Evolutionary conservation across 1,140 invertebrate species (phyloP), one percentile per base, ranked within the genome.

Genomic region (Zaprionus inermis): DNA sequence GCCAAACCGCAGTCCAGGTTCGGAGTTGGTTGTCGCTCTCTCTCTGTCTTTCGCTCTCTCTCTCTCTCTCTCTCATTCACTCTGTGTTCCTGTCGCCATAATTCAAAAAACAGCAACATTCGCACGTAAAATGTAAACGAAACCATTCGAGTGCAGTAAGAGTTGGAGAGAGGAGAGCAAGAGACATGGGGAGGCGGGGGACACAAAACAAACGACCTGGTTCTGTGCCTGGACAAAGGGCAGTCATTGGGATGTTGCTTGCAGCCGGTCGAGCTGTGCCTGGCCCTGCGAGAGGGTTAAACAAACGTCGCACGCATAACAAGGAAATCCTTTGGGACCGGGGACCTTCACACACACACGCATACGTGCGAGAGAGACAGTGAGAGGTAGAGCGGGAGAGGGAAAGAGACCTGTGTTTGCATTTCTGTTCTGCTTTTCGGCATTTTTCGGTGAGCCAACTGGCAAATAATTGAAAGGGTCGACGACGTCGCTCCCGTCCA

Each of bases 41-140:
- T 32, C 30, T 32, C 30, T 52, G 57, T 28, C 73, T 64, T 16
- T 28, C 7, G 1, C 14, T 38, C n/a, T 38, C 36, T n/a, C 36
- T 38, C 36, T 36, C 36, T 38, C 11, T 12, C 36, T 38, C 14
- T 38, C 1, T 41, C 38, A 16, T 6, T 16, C 38, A 5, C n/a
- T 16, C 66, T 59, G 58, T 65, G 76, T 89, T 89, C 80, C 84
- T 88, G 84, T 88, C 84, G 80, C 80, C 84, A 88, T 88, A 88
- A 88, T 89, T 88, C 84, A 88, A 88, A 86, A 88, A 88, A 88
- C 84, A 88, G 84, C 84, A 84, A 88, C 84, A 88, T 88, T 88
- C 84, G 84, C 84, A 88, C 84, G 84, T 88, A 84, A 88, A 88
- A 88, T 89, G 84, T 88, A 88, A 88, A 82, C 84, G 80, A 88